These are phyloP conservation scores for Pachliopta kotzebuea DNA, from an alignment of 2,888 invertebrate genomes.

Conservation along the genomic window DNA sequence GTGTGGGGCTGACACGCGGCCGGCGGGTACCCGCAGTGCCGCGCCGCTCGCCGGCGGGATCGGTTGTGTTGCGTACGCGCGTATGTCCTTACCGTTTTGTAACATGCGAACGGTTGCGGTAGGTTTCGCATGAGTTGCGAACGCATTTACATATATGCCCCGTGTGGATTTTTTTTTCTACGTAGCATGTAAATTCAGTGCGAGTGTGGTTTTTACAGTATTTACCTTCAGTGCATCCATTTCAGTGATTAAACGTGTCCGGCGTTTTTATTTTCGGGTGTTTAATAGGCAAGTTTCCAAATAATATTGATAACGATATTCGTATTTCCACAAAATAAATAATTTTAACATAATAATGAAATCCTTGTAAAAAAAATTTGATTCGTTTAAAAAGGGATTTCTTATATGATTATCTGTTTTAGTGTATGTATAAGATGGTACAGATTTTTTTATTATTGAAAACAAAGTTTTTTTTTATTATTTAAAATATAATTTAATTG, in stretches of 20 bases:
- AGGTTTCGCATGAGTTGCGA: slow-evolving; percentile 52
- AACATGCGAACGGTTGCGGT: slow-evolving; percentile 64
- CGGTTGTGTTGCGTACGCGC: slow-evolving; percentile 50
- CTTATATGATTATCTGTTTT: too few species aligned
- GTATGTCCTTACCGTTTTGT: slow-evolving; percentile 43
- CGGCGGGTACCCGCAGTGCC: slow-evolving; percentile 69
- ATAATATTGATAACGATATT: slow-evolving; percentile 21
- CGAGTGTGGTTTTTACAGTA: slow-evolving; percentile 32
- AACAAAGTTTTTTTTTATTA: not conserved
- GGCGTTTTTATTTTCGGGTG: slow-evolving; percentile 30
- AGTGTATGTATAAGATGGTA: too few species aligned
- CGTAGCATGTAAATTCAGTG: slow-evolving; percentile 33
- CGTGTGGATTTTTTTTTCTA: slow-evolving; percentile 43
- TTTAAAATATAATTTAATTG: not conserved
- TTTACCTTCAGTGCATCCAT: slow-evolving; percentile 30
- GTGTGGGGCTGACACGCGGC: slow-evolving; percentile 61
- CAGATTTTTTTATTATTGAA: not conserved
- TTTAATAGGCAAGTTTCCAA: slow-evolving; percentile 33
- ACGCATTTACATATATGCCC: slow-evolving; percentile 44
- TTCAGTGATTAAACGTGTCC: slow-evolving; percentile 32
- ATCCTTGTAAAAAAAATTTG: too few species aligned
- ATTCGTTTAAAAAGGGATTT: not conserved
- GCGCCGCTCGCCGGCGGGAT: slow-evolving; percentile 64
- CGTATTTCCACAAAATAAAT: slow-evolving; percentile 23
- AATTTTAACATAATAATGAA: not conserved